Evolutionary conservation across 2,113 vertebrate species (phyloP).

Genomic region (Ictalurus punctatus): DNA sequence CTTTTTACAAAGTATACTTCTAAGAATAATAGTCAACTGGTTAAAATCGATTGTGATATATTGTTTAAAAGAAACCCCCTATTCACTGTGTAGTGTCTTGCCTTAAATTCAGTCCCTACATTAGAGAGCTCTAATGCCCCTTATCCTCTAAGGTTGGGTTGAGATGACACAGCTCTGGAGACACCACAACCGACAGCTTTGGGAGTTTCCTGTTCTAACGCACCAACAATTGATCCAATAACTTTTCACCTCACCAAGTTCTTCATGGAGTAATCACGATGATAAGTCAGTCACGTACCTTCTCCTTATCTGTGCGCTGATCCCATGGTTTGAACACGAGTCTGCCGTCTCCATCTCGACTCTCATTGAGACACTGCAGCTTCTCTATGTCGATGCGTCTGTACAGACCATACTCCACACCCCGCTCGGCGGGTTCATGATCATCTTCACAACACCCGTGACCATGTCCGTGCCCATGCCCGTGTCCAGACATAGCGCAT

Average conservation of each 20-base stretch:
- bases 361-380: constrained; percentile 93
- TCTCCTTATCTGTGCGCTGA: constrained; percentile 78
- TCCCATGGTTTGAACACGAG: constrained; percentile 95
- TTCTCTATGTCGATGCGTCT: constrained; percentile 86
- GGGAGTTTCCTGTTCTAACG: not conserved
- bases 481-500: constrained; percentile 72
- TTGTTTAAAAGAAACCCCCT: not conserved
- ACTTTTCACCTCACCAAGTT: not conserved
- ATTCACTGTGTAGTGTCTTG: not conserved
- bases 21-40: not conserved
- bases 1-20: not conserved
- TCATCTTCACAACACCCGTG: constrained; percentile 77
- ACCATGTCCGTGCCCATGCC: constrained; percentile 63
- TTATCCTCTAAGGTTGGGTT: not conserved
- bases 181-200: not conserved
- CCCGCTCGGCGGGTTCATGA: constrained; percentile 84
- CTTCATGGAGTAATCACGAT: not conserved
- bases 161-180: not conserved
- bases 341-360: constrained; percentile 86
- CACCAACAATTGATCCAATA: not conserved
- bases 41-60: not conserved
- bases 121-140: not conserved
- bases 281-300: constrained; percentile 69
- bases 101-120: not conserved
- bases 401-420: constrained; percentile 87